Conservation (phyloP, 2,113 vertebrate species). For the Pteruthius melanotis region DNA sequence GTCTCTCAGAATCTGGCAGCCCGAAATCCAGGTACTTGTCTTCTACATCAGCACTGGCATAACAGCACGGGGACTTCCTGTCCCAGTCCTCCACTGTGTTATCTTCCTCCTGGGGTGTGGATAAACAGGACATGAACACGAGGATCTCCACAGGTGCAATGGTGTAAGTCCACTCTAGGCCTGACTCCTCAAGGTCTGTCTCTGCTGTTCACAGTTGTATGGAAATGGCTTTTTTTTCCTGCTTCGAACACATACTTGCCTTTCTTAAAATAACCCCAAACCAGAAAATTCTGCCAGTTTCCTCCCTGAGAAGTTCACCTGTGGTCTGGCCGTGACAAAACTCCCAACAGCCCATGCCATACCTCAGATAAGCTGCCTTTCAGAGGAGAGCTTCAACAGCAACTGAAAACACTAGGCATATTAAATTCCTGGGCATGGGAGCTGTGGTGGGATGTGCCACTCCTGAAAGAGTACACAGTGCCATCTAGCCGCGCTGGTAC, state of each 20-base stretch:
- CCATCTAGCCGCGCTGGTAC: slow-evolving; percentile 49
- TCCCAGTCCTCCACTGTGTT: not conserved
- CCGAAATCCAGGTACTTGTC: not conserved
- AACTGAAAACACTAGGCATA: not conserved
- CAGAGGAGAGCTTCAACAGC: not conserved
- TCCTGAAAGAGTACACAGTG: slow-evolving; percentile 38
- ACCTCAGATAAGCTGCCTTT: not conserved
- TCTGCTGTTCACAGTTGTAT: not conserved
- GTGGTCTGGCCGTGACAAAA: not conserved
- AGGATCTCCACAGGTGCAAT: not conserved
- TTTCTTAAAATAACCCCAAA: not conserved
- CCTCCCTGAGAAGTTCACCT: not conserved
- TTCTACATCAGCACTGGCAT: not conserved
- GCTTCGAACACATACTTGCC: not conserved
- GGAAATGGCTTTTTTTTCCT: not conserved
- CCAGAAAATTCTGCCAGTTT: not conserved
- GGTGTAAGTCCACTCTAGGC: not conserved
- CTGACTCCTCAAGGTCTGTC: not conserved
- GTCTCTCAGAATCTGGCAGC: not conserved
- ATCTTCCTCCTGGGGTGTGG: not conserved
- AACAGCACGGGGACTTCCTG: not conserved
- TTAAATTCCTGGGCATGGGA: not conserved
- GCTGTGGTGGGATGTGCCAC: not conserved
- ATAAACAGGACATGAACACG: not conserved
- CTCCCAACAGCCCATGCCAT: not conserved